Conservation (phyloP, 1,140 invertebrate genomes). For the Homalodisca vitripennis region DNA sequence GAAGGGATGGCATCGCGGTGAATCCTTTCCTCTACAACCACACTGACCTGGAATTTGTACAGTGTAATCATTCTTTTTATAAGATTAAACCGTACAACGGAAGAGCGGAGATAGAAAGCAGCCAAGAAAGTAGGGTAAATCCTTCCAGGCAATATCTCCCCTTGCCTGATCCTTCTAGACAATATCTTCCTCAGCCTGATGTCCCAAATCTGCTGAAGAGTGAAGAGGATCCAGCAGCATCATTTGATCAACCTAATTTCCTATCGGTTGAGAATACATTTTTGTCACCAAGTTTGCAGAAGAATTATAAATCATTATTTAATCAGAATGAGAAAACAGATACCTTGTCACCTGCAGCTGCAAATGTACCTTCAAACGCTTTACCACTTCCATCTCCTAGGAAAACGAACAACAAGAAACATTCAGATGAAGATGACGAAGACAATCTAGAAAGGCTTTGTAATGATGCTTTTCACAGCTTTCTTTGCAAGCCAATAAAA, state of each 20-base stretch:
- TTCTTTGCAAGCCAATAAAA: conserved; percentile 35
- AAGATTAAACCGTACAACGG: no score
- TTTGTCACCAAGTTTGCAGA: background rate
- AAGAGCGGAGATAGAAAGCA: background rate
- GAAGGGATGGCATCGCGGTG: no score
- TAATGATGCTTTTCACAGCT: conserved; percentile 38
- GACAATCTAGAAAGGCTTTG: conserved; percentile 34
- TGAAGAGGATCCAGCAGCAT: background rate
- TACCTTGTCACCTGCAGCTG: background rate
- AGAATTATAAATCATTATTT: conserved; percentile 9
- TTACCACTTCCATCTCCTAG: background rate
- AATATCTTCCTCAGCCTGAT: background rate
- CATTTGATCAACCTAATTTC: background rate
- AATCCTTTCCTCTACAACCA: no score
- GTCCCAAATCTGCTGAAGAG: background rate
- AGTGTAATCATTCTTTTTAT: conserved; percentile 17
- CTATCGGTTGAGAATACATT: conserved; percentile 15
- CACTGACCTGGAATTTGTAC: background rate
- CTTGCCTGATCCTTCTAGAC: background rate
- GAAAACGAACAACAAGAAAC: background rate
- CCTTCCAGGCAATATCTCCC: background rate
- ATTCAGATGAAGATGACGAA: conserved; percentile 17
- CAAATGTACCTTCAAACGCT: background rate
- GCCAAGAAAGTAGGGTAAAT: background rate
- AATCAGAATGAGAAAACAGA: background rate